Base-by-base conservation (phyloP, 2,113 vertebrate species). In the Actinemys pallida region DNA sequence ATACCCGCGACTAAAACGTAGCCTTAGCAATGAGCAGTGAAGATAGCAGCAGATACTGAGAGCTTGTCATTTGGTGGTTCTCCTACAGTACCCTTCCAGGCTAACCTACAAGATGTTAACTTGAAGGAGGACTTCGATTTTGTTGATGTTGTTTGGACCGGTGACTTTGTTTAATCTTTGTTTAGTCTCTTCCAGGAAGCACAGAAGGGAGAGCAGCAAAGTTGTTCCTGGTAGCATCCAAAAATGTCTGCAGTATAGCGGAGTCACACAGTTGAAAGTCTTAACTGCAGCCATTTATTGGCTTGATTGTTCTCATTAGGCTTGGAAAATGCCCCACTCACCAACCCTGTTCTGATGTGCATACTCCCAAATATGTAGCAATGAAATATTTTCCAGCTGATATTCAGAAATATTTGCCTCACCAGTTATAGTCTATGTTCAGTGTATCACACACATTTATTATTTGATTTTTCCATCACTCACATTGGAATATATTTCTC, bases 391-490 rank as follows among this genome's bases (percentile, higher is more conserved):
- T 95, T 94, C 81, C 69, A 92, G n/a, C 25, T 89, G 83, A 17
- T 80, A 49, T 86, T 93, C 0, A 8, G 82, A 95, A 90, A 84
- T 84, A 86, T 35, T 90, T 92, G 57, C 13, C 91, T 95, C 59
- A 91, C 87, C 62, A 81, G 86, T 88, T 86, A 72, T 53, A 39
- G 90, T n/a, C 49, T 0, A 0, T 1, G 13, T 92, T 92, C 94
- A 12, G 8, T 89, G 12, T 83, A 84, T 93, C 82, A 93, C 5
- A 31, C 57, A 62, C 87, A 72, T 90, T 45, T 81, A 54, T 91
- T 94, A 54, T 91, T 94, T 93, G 80, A 83, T 94, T 95, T 94
- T 81, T 89, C 87, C 10, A 42, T 93, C 42, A 6, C n/a, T 94
- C 65, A 17, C 2, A 10, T n/a, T 93, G 52, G 47, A 47, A 49